phyloP scores from a whole-genome alignment of 1,140 invertebrate species.

The Hylyphantes graminicola region DNA sequence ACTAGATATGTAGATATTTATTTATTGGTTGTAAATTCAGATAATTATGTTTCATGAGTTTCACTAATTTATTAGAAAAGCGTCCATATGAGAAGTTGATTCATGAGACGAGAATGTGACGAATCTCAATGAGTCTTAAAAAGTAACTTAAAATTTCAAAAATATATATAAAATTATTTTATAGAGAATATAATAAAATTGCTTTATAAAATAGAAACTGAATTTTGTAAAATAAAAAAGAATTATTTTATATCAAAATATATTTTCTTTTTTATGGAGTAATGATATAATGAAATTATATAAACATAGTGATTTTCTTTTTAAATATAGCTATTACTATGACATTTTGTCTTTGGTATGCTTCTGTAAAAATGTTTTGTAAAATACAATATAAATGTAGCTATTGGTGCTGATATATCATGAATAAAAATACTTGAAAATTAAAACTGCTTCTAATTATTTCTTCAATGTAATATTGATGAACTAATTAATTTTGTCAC shows the following conservation, averaged over 20 bases:
- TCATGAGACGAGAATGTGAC: constrained; percentile 27
- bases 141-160: constrained; percentile 11
- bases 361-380: constrained; percentile 58
- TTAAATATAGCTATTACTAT: constrained; percentile 48
- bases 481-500: no score
- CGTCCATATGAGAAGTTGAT: constrained; percentile 55
- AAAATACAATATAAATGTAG: constrained; percentile 54
- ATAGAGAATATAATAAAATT: constrained; percentile 2
- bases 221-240: background rate
- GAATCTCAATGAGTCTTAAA: constrained; percentile 26
- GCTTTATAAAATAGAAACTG: constrained; percentile 7
- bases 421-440: constrained; percentile 55
- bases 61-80: constrained; percentile 56
- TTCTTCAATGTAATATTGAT: background rate
- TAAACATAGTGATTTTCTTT: constrained; percentile 42
- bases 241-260: background rate
- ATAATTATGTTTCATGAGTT: constrained; percentile 50
- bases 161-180: constrained; percentile 31
- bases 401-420: constrained; percentile 54
- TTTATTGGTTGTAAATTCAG: constrained; percentile 56
- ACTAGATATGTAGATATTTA: constrained; percentile 51
- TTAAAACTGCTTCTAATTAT: background rate
- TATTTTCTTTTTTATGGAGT: constrained; percentile 23
- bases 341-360: constrained; percentile 54
- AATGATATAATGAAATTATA: constrained; percentile 35